These are phyloP conservation scores for Melanogrammus aeglefinus DNA, from an alignment of 2,797 vertebrate genomes.

Conservation along the genomic window DNA sequence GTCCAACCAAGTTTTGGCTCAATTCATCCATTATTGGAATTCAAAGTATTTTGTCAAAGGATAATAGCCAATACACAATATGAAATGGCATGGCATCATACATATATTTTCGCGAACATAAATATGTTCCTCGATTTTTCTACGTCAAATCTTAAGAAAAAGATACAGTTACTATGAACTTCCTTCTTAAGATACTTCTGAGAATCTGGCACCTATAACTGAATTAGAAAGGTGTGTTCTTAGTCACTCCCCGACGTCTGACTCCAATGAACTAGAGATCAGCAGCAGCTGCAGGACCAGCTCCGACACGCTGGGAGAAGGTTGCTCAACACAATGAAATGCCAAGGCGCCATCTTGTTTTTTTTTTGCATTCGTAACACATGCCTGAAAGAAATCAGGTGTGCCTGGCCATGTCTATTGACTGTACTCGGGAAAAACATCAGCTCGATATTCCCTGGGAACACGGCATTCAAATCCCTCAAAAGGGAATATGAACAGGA, in stretches of 20 bases:
- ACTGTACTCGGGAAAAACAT: background rate
- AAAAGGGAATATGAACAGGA: conserved; percentile 4
- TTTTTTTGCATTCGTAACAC: conserved; percentile 16
- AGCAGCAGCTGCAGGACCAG: conserved; percentile 29
- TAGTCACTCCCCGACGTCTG: conserved; percentile 46
- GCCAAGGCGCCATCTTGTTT: conserved; percentile 2
- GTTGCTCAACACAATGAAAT: conserved; percentile 27
- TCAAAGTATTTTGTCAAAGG: no score
- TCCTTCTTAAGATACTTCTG: background rate
- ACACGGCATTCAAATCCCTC: conserved; percentile 58
- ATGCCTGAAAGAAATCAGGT: conserved; percentile 24
- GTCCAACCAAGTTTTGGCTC: no score
- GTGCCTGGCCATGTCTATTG: conserved; percentile 3
- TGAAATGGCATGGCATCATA: no score
- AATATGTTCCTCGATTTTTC: background rate
- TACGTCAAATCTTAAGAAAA: background rate
- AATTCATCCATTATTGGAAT: no score
- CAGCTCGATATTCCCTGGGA: background rate
- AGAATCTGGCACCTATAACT: conserved; percentile 20
- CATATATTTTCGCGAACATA: background rate
- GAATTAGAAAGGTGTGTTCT: conserved; percentile 27
- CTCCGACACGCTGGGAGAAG: conserved; percentile 39
- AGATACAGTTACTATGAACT: background rate
- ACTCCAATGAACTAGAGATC: conserved; percentile 59
- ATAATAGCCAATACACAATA: no score